These are phyloP conservation scores for Capitulum mitella DNA, from an alignment of 2,888 invertebrate species.

Conservation along the genomic window DNA sequence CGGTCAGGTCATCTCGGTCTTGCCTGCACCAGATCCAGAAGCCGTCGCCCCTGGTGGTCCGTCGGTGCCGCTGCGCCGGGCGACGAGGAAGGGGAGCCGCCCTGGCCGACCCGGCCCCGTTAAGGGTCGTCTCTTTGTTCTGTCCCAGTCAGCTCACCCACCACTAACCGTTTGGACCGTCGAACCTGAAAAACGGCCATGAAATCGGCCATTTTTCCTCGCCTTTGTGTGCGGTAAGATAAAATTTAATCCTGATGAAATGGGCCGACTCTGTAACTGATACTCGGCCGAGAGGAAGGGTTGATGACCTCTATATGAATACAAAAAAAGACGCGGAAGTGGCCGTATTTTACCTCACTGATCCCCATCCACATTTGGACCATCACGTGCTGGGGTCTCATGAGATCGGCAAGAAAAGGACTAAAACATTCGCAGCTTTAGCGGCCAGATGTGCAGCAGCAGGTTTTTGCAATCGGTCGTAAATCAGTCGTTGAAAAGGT, in stretches of 20 bases:
- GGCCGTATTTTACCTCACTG: background rate
- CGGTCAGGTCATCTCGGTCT: too few relatives aligned
- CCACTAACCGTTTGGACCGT: background rate
- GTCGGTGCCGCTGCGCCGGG: too few relatives aligned
- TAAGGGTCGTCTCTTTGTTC: background rate
- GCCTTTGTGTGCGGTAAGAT: conserved; percentile 1
- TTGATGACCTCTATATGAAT: background rate
- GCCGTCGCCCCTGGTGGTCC: too few relatives aligned
- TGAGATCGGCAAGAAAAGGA: background rate
- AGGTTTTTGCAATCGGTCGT: background rate
- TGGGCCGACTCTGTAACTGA: background rate
- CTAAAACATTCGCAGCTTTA: background rate
- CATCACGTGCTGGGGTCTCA: background rate
- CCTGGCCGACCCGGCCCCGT: background rate
- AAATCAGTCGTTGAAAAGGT: too few relatives aligned
- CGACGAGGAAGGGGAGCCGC: too few relatives aligned
- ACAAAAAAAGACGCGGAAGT: background rate
- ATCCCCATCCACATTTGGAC: background rate
- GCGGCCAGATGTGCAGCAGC: background rate
- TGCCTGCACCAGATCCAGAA: too few relatives aligned
- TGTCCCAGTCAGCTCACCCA: background rate
- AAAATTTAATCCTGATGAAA: conserved; percentile 5
- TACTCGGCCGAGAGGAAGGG: background rate
- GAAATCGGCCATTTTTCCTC: background rate
- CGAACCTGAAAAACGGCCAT: background rate